A percentile compares a stretch with the other conserved stretches of the same genome.
phyloP scores from a whole-genome alignment of 2,113 vertebrate species.

The Albula goreensis region DNA sequence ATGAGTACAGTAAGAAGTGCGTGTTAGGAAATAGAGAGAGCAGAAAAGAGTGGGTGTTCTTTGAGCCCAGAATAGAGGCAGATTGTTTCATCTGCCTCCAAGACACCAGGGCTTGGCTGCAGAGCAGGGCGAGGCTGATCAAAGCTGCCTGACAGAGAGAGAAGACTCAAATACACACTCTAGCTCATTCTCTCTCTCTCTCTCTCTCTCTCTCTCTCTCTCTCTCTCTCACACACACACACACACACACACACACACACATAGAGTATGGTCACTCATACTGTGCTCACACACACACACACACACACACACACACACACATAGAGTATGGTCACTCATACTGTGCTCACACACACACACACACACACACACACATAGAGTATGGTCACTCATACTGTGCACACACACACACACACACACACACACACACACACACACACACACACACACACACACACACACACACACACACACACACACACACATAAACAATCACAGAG shows the following conservation, averaged over 20 bases:
- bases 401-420: slow-evolving; percentile 17
- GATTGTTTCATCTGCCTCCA: slow-evolving; percentile 69
- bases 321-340: background rate
- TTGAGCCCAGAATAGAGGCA: slow-evolving; percentile 59
- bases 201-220: background rate
- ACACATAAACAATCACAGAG: background rate
- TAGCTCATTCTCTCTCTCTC: background rate
- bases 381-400: too few species aligned
- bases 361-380: background rate
- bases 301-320: slow-evolving; percentile 24
- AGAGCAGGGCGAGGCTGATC: slow-evolving; percentile 18
- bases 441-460: slow-evolving; percentile 18
- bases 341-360: slow-evolving; percentile 1
- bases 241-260: background rate
- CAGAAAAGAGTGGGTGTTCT: slow-evolving; percentile 61
- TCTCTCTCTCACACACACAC: background rate
- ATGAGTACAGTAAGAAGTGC: slow-evolving; percentile 34
- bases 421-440: slow-evolving; percentile 24
- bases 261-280: too few species aligned
- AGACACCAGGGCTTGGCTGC: slow-evolving; percentile 55
- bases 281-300: background rate
- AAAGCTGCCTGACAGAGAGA: slow-evolving; percentile 15
- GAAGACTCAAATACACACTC: background rate
- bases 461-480: slow-evolving; percentile 29
- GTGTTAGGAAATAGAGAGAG: slow-evolving; percentile 10